Evolutionary conservation across 2,113 vertebrate species (phyloP).

Genomic region (Xenotilapia flavipinnis): DNA sequence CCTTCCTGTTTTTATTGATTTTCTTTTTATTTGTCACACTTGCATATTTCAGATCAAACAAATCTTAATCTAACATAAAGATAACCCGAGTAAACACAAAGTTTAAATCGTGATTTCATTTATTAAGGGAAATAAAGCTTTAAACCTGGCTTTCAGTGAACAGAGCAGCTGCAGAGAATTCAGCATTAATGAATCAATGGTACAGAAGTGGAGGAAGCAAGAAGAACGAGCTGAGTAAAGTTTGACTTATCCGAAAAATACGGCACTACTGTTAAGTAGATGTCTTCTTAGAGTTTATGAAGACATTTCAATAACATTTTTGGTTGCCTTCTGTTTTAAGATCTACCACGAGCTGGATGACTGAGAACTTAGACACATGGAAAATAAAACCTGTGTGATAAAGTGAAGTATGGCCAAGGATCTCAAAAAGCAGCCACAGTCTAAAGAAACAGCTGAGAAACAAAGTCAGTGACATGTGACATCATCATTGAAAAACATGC

Average conservation of each 20-base stretch:
- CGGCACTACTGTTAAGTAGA: not conserved
- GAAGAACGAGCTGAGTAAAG: not conserved
- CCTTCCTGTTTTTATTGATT: not conserved
- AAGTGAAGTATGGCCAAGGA: not conserved
- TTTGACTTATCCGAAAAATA: not conserved
- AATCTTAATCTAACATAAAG: not conserved
- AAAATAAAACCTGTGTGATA: not conserved
- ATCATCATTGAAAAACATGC: not conserved
- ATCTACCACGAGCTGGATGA: not conserved
- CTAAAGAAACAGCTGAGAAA: not conserved
- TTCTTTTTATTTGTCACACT: not conserved
- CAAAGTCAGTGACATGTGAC: not conserved
- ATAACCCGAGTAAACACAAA: not conserved
- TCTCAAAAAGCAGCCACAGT: not conserved
- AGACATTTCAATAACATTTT: not conserved
- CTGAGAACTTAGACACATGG: not conserved
- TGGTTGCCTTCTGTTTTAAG: not conserved
- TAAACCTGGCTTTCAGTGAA: not conserved
- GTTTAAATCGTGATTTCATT: not conserved
- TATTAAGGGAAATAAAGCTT: not conserved
- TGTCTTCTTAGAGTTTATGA: not conserved
- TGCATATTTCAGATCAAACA: not conserved
- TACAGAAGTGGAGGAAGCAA: not conserved
- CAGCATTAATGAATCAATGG: rapidly evolving
- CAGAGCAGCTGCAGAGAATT: not conserved